Percentiles rank a stretch among this genome's conserved stretches.
These are phyloP conservation scores for Leptinotarsa juncta DNA, from an alignment of 2,888 invertebrate genomes.

Conservation along the genomic window DNA sequence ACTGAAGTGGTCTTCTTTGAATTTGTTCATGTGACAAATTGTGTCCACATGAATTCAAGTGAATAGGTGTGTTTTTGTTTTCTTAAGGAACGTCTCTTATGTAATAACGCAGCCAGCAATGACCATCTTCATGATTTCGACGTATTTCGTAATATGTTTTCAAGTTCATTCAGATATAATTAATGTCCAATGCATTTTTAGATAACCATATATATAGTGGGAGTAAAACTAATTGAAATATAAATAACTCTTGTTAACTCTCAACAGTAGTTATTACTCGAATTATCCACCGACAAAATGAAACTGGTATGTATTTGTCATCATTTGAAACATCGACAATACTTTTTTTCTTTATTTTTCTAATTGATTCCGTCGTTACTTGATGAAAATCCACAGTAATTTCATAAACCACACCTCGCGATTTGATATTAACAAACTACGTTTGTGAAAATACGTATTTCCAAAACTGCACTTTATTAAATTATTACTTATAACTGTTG, in stretches of 20 bases:
- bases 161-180: not conserved
- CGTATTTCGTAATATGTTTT: not conserved
- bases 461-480: too few relatives aligned
- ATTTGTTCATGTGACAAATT: not conserved
- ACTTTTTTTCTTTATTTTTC: not conserved
- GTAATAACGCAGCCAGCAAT: not conserved
- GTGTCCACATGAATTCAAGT: slow-evolving; percentile 2
- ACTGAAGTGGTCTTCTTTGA: too few relatives aligned
- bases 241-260: not conserved
- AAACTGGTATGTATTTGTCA: not conserved
- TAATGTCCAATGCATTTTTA: not conserved
- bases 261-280: not conserved
- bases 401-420: too few relatives aligned
- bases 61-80: slow-evolving; percentile 5
- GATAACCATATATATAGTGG: not conserved
- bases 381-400: too few relatives aligned
- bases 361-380: too few relatives aligned
- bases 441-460: too few relatives aligned
- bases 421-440: too few relatives aligned
- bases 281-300: not conserved
- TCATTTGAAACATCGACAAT: not conserved
- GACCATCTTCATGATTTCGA: slow-evolving; percentile 4
- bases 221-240: not conserved
- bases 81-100: slow-evolving; percentile 7
- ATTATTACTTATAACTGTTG: too few relatives aligned